These are phyloP conservation scores for Platerodrilus igneus DNA, from an alignment of 2,888 invertebrate genomes.

Conservation along the genomic window DNA sequence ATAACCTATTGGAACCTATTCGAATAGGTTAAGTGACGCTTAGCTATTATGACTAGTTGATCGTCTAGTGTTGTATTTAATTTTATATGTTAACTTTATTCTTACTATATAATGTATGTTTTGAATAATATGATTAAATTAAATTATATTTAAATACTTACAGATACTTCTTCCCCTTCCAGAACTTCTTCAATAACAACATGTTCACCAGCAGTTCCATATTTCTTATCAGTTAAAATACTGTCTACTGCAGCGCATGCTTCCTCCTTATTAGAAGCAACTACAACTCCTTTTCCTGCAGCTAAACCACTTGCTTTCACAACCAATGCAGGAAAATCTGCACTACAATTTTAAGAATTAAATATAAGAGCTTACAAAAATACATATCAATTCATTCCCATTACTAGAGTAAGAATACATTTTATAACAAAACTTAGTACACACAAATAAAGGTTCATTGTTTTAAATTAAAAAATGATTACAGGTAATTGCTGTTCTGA, in stretches of 20 bases:
- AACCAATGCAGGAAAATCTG: slow-evolving; percentile 76
- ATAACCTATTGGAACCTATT: too few relatives aligned
- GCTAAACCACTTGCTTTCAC: slow-evolving; percentile 96
- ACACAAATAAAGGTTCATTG: not conserved
- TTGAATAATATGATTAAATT: too few relatives aligned
- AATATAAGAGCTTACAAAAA: too few relatives aligned
- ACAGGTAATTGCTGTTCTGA: too few relatives aligned
- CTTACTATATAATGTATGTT: too few relatives aligned
- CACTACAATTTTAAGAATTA: too few relatives aligned
- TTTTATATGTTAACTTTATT: too few relatives aligned
- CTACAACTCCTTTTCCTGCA: slow-evolving; percentile 95
- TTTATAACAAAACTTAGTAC: not conserved
- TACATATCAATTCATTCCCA: slow-evolving; percentile 2
- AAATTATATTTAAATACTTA: slow-evolving; percentile 49
- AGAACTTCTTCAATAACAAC: slow-evolving; percentile 88
- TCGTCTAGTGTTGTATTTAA: too few relatives aligned
- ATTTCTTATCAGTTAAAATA: slow-evolving; percentile 73
- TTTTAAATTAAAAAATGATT: too few relatives aligned
- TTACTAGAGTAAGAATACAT: slow-evolving; percentile 2
- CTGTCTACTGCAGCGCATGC: slow-evolving; percentile 81
- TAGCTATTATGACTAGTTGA: too few relatives aligned
- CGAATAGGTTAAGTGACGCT: too few relatives aligned
- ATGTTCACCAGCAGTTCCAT: slow-evolving; percentile 77
- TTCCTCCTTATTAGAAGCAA: slow-evolving; percentile 70
- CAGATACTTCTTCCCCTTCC: slow-evolving; percentile 91